Base-by-base conservation (phyloP, 2,888 invertebrate species). In the Agrotis exclamationis region DNA sequence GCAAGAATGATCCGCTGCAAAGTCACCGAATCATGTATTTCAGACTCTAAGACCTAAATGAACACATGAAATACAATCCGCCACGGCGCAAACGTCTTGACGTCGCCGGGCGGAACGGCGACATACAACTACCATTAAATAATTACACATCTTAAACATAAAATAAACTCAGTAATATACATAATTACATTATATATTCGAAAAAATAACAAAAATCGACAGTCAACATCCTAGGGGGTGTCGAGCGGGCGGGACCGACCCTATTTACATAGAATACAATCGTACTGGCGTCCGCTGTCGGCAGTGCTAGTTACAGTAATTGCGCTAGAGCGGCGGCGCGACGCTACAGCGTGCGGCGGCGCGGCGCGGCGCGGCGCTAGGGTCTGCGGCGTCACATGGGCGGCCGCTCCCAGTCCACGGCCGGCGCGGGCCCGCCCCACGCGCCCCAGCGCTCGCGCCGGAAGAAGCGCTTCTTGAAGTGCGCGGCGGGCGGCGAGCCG, bases 391-490 rank as follows among this genome's bases (percentile, higher is more conserved):
- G 96, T 96, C 95, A 96, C 95, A 94, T 95, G 88, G 94, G 92
- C 91, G 96, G 96, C 70, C 94, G 93, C 90, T 96, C 96, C 95
- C 96, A 96, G 87, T 95, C 96, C 80, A 91, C 89, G 81, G 93
- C 90, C 51, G 94, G 93, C 82, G 97, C 92, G 89, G 94, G 92
- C 86, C 89, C 93, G 87, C 89, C 89, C 93, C 96, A 96, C 80
- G 95, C 95, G 93, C 96, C 96, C 97, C 97, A 97, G 91, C 96
- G 97, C 95, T 97, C 98, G 89, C 97, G 96, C 84, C 98, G 98
- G 94, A 98, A 98, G 94, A 98, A 98, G 89, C 98, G 98, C 96
- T 98, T 98, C 94, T 98, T 98, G 93, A 98, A 98, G 94, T 95
- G 93, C 88, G 93, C 91, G 76, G 93, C 91, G 79, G 91, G 91